Evolutionary conservation across 2,888 invertebrate genomes (phyloP), one percentile per base, ranked within the genome.

Genomic region (Drosophila phalerata): DNA sequence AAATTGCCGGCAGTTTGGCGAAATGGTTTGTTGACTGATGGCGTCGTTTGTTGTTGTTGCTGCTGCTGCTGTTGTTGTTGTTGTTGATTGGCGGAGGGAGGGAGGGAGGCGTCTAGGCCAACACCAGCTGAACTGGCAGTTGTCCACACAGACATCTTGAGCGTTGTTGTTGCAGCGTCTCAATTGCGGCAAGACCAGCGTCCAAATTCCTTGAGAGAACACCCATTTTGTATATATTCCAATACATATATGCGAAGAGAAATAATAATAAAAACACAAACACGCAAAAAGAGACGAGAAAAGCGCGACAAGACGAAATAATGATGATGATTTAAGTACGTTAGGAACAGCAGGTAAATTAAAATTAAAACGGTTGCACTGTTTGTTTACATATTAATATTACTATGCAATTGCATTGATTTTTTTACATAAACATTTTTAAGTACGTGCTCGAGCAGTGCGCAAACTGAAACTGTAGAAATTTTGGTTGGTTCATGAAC

Each of bases 141-240:
- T 90, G 95, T 95, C 95, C 96, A 95, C 93, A 95, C 94, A 93
- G 95, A 95, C 95, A 92, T 92, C 69, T 73, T 83, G 85, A 43
- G 53, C 47, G 30, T 3, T n/a, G 48, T 3, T n/a, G 48, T 22
- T 15, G 48, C 22, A 51, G 56, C 9, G 55, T 48, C 52, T 45
- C 63, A 48, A 38, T 30, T 42, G 19, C 40, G 48, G 56, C 38
- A 30, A n/a, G 13, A 17, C 51, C 43, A 45, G 55, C 58, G 72
- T 52, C 55, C 55, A 25, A 61, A 47, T 67, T 72, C 65, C 77
- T 76, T 49, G 55, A 73, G 22, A 53, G 15, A 60, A 42, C 30
- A 69, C 38, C 67, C 78, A 72, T 77, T 74, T 79, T 77, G 75
- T 43, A 56, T 25, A 48, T 60, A 60, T 78, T 69, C 30, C 53